Base-by-base conservation (phyloP, 2,797 vertebrate species). In the Tangara arthus region DNA sequence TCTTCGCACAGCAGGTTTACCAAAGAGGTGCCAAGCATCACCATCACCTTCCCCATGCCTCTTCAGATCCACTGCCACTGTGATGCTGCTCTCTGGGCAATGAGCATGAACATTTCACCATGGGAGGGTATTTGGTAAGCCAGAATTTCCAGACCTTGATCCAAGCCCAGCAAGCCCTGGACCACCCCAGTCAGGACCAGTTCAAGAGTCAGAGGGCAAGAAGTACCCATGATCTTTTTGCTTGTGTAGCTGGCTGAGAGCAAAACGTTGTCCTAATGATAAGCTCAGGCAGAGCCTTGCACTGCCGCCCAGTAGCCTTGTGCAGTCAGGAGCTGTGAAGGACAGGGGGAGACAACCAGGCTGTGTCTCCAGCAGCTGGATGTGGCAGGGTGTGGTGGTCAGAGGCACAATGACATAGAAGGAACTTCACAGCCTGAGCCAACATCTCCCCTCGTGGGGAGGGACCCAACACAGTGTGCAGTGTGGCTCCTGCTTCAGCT, bases 401-500 rank as follows among this genome's bases (percentile, higher is more conserved):
- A 61, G 42, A 56, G 89, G 35, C 77, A 81, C 8, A 6, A 4
- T 11, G 57, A 41, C 64, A 57, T 0, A 15, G 75, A 89, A 60
- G 9, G 28, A 73, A 46, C 11, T 1, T 19, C 50, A 8, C 50
- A 30, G 11, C 49, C 22, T 1, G 5, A 35, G 14, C 37, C 44
- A 80, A 15, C 9, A 6, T n/a, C n/a, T 70, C 20, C 35, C 60
- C 30, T 63, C 1, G 12, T 15, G 22, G 77, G 61, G 37, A 87
- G 37, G 41, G 22, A 56, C 34, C 34, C 47, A n/a, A 11, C 0
- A 2, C 0, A 1, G 21, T 0, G 2, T 20, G 37, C 1, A 1
- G 28, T 6, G 61, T 46, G 49, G 41, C 39, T 70, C 24, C 53
- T 66, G 46, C 69, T 90, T 65, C 46, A 44, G 26, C 56, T 1